A percentile compares a stretch with the other conserved stretches of the same genome.
Conservation (phyloP, 2,797 vertebrate genomes). For the Petrocephalus sullivani region DNA sequence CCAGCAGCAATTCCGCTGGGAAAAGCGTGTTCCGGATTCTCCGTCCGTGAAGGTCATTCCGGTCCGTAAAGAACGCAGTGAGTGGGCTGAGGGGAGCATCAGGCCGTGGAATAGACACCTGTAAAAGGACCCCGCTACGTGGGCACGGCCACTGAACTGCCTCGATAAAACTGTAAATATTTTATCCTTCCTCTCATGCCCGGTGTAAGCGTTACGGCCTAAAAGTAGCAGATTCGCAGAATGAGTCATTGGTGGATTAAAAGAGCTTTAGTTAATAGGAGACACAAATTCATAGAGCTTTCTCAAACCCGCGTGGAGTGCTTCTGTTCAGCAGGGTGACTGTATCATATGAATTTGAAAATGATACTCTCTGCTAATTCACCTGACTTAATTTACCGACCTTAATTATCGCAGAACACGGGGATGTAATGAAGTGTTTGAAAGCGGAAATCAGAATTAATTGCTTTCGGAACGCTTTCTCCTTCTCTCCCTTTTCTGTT, state of each 20-base stretch:
- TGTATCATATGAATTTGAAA: neutral
- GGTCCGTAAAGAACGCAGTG: neutral
- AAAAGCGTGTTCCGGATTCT: neutral
- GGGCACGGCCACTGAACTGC: neutral
- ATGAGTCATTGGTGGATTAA: constrained; percentile 5
- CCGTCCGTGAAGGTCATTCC: neutral
- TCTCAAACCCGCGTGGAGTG: neutral
- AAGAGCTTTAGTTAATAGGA: neutral
- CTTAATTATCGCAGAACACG: neutral
- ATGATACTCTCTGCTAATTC: constrained; percentile 4
- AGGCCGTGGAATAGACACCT: neutral
- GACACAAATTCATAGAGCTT: neutral
- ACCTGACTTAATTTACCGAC: constrained; percentile 8
- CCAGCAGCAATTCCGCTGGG: neutral
- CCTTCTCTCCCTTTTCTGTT: no score
- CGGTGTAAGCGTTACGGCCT: neutral
- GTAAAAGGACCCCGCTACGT: neutral
- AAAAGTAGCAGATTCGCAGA: neutral
- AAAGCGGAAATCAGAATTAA: constrained; percentile 17
- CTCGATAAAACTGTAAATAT: neutral
- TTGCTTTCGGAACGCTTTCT: neutral
- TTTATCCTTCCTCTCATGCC: neutral
- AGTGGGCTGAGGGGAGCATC: neutral
- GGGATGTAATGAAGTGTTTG: neutral
- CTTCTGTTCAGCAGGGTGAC: neutral